Evolutionary conservation across 2,888 invertebrate species (phyloP).

Genomic region (Lasiommata megera): DNA sequence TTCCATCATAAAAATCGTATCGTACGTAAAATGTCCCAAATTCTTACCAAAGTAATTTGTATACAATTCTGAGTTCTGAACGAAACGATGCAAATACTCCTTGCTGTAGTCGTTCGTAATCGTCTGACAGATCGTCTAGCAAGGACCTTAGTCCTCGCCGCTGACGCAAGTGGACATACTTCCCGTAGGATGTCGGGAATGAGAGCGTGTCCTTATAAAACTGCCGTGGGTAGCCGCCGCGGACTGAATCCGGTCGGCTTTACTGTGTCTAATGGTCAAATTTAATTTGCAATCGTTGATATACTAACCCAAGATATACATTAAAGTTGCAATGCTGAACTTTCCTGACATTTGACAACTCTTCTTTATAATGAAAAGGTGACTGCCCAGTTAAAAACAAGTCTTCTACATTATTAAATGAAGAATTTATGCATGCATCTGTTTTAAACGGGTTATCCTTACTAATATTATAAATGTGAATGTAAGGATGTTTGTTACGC

Average conservation of each 20-base stretch:
- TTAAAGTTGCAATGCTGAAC: no score
- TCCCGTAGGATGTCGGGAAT: constrained; percentile 79
- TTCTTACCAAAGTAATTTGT: no score
- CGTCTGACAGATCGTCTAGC: constrained; percentile 69
- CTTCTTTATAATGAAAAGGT: no score
- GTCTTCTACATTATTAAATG: no score
- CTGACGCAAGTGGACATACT: constrained; percentile 71
- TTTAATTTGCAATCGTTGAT: constrained; percentile 29
- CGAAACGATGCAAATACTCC: background rate
- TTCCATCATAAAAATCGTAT: no score
- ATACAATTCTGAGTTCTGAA: background rate
- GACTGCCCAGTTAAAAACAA: no score
- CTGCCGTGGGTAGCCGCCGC: constrained; percentile 40
- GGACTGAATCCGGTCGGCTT: constrained; percentile 34
- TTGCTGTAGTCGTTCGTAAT: constrained; percentile 34
- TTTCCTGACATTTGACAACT: no score
- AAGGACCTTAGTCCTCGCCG: constrained; percentile 55
- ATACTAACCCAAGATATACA: background rate
- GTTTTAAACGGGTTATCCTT: no score
- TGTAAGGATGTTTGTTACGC: no score
- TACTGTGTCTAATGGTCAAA: constrained; percentile 28
- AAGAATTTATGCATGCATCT: no score
- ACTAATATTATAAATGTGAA: no score
- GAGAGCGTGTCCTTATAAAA: constrained; percentile 78
- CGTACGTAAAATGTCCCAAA: no score